phyloP scores from a whole-genome alignment of 1,140 invertebrate genomes.

The Procambarus virginalis region DNA sequence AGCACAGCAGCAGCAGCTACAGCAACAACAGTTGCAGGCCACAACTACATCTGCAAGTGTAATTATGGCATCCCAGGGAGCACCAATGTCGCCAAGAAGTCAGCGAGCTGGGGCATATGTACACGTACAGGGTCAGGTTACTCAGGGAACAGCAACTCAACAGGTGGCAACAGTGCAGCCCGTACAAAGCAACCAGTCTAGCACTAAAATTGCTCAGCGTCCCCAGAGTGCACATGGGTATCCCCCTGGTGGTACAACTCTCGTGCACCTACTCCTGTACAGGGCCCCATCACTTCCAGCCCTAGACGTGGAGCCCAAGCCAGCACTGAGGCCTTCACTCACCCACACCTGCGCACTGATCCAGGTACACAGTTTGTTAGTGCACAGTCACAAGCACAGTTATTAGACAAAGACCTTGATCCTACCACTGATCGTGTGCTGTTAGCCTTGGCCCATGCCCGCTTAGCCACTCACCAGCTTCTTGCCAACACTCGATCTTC shows the following conservation, averaged over 20 bases:
- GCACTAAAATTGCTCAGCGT: slow-evolving; percentile 39
- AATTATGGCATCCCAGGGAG: slow-evolving; percentile 64
- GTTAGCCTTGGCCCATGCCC: slow-evolving; percentile 61
- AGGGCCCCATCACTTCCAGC: slow-evolving; percentile 66
- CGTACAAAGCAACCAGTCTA: slow-evolving; percentile 49
- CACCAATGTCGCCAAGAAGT: slow-evolving; percentile 69
- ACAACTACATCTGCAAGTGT: slow-evolving; percentile 50
- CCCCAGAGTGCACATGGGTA: slow-evolving; percentile 55
- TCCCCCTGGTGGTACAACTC: slow-evolving; percentile 57
- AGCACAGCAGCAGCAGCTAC: slow-evolving; percentile 41
- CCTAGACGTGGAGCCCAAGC: slow-evolving; percentile 63
- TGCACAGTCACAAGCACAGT: slow-evolving; percentile 46
- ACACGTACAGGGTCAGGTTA: slow-evolving; percentile 64
- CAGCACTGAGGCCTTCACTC: slow-evolving; percentile 61
- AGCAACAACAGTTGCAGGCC: slow-evolving; percentile 27
- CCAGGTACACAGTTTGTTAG: slow-evolving; percentile 63
- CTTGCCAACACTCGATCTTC: slow-evolving; percentile 7
- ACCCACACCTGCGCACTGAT: slow-evolving; percentile 65
- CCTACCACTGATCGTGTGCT: slow-evolving; percentile 59
- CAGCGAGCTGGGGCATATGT: slow-evolving; percentile 68
- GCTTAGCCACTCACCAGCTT: slow-evolving; percentile 54
- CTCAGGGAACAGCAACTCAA: slow-evolving; percentile 38
- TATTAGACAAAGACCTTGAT: slow-evolving; percentile 45
- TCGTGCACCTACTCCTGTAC: slow-evolving; percentile 68
- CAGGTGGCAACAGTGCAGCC: slow-evolving; percentile 39